phyloP scores from a whole-genome alignment of 2,888 invertebrate genomes.

The Caenorhabditis sp. region DNA sequence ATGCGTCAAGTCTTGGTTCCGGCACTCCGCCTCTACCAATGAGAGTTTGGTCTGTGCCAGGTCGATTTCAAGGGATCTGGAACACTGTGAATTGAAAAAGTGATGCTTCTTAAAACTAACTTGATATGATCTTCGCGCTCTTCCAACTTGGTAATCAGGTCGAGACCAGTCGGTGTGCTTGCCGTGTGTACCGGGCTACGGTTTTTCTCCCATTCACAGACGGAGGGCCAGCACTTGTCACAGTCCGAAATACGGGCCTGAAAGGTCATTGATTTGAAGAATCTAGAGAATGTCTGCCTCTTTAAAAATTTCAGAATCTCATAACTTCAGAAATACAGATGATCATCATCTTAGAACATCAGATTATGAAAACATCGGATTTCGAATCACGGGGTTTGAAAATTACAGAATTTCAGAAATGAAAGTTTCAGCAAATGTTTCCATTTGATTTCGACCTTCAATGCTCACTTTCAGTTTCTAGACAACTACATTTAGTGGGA shows the following conservation, averaged over 20 bases:
- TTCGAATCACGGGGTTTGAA: too few species aligned
- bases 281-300: neutral
- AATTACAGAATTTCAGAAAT: too few species aligned
- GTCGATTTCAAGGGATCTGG: conserved; percentile 89
- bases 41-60: conserved; percentile 97
- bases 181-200: conserved; percentile 64
- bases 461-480: too few species aligned
- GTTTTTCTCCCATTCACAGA: conserved; percentile 74
- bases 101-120: conserved; percentile 83
- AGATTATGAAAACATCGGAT: too few species aligned
- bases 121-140: conserved; percentile 84
- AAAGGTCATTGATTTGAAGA: neutral
- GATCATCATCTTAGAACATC: too few species aligned
- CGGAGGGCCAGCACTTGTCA: conserved; percentile 70
- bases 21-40: conserved; percentile 89
- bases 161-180: conserved; percentile 49
- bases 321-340: too few species aligned
- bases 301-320: too few species aligned
- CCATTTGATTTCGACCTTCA: too few species aligned
- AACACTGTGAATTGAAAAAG: conserved; percentile 85
- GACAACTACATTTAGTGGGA: too few species aligned
- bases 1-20: conserved; percentile 88
- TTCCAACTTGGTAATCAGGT: conserved; percentile 72
- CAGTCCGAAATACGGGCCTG: conserved; percentile 72
- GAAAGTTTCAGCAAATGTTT: too few species aligned